These are phyloP conservation scores for Macrosoma leucophasiata DNA, from an alignment of 2,888 invertebrate species.

Conservation along the genomic window DNA sequence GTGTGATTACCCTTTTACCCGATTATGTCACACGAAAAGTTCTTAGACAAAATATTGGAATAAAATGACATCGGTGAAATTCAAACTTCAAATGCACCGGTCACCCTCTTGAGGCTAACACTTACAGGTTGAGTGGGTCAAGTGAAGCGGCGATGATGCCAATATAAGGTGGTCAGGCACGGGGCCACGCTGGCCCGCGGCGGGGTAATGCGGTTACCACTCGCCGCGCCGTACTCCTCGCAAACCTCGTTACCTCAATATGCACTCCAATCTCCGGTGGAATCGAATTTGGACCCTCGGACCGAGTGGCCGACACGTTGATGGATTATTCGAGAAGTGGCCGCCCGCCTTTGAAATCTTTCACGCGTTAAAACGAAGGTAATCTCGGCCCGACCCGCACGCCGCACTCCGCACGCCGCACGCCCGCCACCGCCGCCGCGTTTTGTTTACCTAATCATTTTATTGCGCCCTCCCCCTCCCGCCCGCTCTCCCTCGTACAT, in stretches of 20 bases:
- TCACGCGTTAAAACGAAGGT: conserved; percentile 74
- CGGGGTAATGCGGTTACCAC: conserved; percentile 2
- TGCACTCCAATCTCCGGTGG: conserved; percentile 65
- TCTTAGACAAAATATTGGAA: too few species aligned
- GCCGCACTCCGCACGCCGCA: conserved; percentile 23
- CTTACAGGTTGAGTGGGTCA: too few species aligned
- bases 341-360: conserved; percentile 68
- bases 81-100: too few species aligned
- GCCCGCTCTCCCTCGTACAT: too few species aligned
- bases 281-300: conserved; percentile 59
- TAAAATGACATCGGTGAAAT: too few species aligned
- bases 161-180: too few species aligned
- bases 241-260: conserved; percentile 64
- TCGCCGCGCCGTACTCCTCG: conserved; percentile 25
- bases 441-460: conserved; percentile 71
- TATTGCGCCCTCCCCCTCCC: conserved; percentile 40
- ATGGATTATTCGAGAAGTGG: conserved; percentile 74
- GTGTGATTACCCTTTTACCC: too few species aligned
- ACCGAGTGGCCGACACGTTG: conserved; percentile 47
- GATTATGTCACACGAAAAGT: too few species aligned
- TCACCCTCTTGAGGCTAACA: too few species aligned
- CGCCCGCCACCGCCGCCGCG: conserved; percentile 32
- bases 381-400: conserved; percentile 46
- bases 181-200: too few species aligned
- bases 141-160: too few species aligned